Conservation (phyloP, 2,113 vertebrate species). For the Spilogale gracilis region DNA sequence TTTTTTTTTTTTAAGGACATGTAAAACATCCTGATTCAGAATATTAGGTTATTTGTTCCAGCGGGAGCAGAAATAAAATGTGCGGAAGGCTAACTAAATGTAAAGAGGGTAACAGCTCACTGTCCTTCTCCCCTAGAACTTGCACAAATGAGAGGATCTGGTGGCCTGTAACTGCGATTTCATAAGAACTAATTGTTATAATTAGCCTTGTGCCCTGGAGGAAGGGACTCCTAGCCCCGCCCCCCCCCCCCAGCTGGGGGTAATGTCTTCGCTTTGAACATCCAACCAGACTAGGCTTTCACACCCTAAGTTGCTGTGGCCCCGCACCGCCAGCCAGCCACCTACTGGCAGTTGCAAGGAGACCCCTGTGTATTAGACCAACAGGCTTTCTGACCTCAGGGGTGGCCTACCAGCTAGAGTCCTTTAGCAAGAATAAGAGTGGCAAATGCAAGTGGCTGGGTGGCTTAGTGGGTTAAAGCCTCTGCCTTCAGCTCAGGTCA, state of each 20-base stretch:
- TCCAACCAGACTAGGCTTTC: background rate
- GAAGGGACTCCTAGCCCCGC: background rate
- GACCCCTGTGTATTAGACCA: no score
- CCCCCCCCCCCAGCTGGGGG: background rate
- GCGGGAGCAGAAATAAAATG: background rate
- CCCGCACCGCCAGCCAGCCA: background rate
- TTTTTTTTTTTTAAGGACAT: background rate
- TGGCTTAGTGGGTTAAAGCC: no score
- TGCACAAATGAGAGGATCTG: background rate
- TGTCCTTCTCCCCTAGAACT: background rate
- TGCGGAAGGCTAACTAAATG: background rate
- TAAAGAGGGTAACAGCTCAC: background rate
- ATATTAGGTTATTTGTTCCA: background rate
- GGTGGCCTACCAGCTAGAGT: background rate
- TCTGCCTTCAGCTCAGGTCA: no score
- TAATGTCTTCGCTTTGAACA: slow-evolving; percentile 1
- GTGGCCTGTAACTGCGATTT: background rate
- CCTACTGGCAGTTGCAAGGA: background rate
- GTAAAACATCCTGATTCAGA: background rate
- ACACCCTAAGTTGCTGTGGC: background rate
- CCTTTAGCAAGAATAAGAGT: background rate
- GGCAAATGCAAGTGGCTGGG: no score
- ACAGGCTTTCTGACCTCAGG: background rate
- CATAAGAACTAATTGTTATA: slow-evolving; percentile 35
- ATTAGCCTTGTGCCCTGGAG: background rate